Evolutionary conservation across 2,888 invertebrate species (phyloP), one percentile per base, ranked within the genome.

Genomic region (Hypomecis punctinalis): DNA sequence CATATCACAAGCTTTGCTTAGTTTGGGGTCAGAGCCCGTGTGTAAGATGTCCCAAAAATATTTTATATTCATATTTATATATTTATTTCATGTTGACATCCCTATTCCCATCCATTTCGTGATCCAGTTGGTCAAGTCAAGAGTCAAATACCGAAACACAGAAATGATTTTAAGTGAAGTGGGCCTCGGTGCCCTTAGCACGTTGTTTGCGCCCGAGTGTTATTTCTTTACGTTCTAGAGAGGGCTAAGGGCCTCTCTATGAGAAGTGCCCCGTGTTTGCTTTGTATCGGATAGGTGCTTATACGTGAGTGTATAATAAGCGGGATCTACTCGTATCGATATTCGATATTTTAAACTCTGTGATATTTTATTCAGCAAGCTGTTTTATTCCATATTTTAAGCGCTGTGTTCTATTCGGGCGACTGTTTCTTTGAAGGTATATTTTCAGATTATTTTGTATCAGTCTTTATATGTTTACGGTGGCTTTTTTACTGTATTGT

Each of bases 141-240:
- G 61, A 67, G 66, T 68, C 68, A 72, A 72, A 70, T 57, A 69
- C 58, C 69, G 64, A 76, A 79, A 91, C 91, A 90, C 84, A 78
- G 82, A 83, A 91, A 89, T 85, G 84, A 88, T 91, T 91, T 91
- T 91, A 91, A 85, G 78, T 80, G 76, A 74, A 88, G 88, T 77
- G 85, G 72, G 77, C 76, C 81, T 79, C 71, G 65, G 74, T 68
- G 37, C 77, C 75, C 82, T 79, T 72, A 70, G 64, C 70, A 73
- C 66, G 72, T 74, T 84, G 83, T 86, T 86, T 84, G 79, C 75
- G 61, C 71, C 70, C 55, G 77, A 82, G 82, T 86, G 86, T 86
- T 83, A 73, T 82, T 78, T 68, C 67, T 68, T 70, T 66, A 54
- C 66, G 61, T 66, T 58, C 57, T 61, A 64, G 67, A 63, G 63